Conservation (phyloP, 2,113 vertebrate species). For the Chaetops frenatus region DNA sequence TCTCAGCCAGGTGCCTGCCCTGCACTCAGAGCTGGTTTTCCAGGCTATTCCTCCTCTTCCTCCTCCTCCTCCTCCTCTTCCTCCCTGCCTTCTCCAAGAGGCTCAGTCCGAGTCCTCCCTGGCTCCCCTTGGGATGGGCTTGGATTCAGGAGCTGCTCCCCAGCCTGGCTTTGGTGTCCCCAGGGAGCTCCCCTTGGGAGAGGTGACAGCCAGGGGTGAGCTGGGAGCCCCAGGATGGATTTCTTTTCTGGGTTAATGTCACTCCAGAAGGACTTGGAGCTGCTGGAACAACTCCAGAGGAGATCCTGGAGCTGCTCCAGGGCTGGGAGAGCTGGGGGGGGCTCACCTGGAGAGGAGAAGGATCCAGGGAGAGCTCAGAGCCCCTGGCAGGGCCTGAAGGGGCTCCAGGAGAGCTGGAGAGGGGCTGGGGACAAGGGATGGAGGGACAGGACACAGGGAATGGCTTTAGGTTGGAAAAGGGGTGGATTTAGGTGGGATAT, state of each 20-base stretch:
- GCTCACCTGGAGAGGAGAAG: background rate
- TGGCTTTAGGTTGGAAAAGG: background rate
- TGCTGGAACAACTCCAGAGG: background rate
- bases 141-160: background rate
- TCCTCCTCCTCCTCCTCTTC: background rate
- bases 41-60: background rate
- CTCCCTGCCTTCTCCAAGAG: background rate
- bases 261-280: background rate
- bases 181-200: background rate
- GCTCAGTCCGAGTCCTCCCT: accelerated
- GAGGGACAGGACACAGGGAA: background rate
- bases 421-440: background rate
- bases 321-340: background rate
- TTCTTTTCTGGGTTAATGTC: background rate
- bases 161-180: background rate
- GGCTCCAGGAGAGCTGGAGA: background rate
- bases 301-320: accelerated
- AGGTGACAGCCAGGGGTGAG: background rate
- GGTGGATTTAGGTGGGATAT: accelerated
- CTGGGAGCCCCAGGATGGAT: accelerated
- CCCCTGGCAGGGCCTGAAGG: background rate
- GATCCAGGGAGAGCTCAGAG: background rate
- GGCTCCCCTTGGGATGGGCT: background rate
- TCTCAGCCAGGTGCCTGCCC: background rate
- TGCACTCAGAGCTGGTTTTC: background rate